Evolutionary conservation across 2,113 vertebrate genomes (phyloP).

Genomic region (Acanthochromis polyacanthus): DNA sequence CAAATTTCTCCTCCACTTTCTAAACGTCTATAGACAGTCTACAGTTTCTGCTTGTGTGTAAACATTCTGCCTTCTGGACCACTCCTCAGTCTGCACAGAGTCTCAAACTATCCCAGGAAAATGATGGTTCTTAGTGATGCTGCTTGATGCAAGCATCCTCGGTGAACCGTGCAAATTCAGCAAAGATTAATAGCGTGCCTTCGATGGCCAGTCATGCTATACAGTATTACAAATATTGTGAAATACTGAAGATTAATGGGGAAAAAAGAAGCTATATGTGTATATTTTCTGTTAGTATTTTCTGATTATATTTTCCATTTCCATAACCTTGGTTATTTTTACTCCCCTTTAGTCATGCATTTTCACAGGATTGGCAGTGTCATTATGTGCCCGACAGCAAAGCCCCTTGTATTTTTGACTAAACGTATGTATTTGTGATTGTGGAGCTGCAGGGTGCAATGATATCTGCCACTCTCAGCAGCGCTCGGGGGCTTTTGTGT

Average conservation of each 20-base stretch:
- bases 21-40: constrained; percentile 22
- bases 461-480: constrained; percentile 78
- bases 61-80: constrained; percentile 22
- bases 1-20: constrained; percentile 40
- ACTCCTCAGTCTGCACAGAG: constrained; percentile 27
- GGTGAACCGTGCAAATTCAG: constrained; percentile 1
- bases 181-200: neutral
- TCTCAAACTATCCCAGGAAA: constrained; percentile 4
- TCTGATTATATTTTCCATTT: constrained; percentile 49
- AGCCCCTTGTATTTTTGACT: constrained; percentile 68
- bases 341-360: constrained; percentile 47
- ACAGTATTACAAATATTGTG: constrained; percentile 11
- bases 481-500: constrained; percentile 65
- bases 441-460: constrained; percentile 54
- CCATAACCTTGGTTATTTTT: constrained; percentile 53
- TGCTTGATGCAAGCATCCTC: constrained; percentile 24
- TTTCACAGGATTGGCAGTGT: constrained; percentile 58
- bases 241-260: constrained; percentile 39
- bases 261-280: constrained; percentile 18
- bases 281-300: constrained; percentile 20
- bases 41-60: constrained; percentile 29
- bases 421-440: constrained; percentile 72
- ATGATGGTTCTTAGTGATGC: constrained; percentile 18
- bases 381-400: constrained; percentile 68
- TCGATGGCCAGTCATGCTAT: neutral